Evolutionary conservation across 2,888 invertebrate genomes (phyloP).

Genomic region (Anorthoa munda): DNA sequence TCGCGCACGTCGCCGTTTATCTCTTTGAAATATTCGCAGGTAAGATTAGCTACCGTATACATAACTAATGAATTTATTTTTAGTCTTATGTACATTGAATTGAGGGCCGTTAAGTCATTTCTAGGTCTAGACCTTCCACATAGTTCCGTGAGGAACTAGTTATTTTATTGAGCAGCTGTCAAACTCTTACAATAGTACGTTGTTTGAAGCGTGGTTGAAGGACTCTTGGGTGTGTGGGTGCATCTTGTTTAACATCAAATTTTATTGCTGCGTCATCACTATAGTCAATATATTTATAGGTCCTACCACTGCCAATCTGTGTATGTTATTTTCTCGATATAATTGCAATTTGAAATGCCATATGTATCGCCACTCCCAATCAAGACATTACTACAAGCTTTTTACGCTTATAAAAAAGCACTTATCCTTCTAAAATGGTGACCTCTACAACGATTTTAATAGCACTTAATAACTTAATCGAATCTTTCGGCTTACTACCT

Average conservation of each 20-base stretch:
- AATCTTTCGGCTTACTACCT: constrained; percentile 34
- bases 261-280: not conserved
- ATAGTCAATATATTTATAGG: no score
- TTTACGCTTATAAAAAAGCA: constrained; percentile 19
- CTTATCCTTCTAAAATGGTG: constrained; percentile 27
- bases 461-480: constrained; percentile 66
- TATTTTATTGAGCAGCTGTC: not conserved
- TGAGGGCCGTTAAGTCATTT: not conserved
- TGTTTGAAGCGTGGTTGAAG: not conserved
- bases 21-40: constrained; percentile 86
- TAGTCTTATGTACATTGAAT: constrained; percentile 16
- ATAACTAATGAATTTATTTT: constrained; percentile 43
- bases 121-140: constrained; percentile 21
- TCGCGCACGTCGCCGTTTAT: constrained; percentile 83
- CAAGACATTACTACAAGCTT: constrained; percentile 6
- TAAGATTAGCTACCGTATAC: constrained; percentile 64
- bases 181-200: not conserved
- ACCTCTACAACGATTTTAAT: constrained; percentile 45
- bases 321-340: not conserved
- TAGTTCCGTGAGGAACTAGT: constrained; percentile 23
- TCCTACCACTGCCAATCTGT: not conserved
- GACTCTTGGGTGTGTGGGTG: not conserved
- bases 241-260: not conserved
- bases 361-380: not conserved
- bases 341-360: constrained; percentile 1